These are phyloP conservation scores for Psettodes erumei DNA, from an alignment of 2,113 vertebrate genomes.

Conservation along the genomic window DNA sequence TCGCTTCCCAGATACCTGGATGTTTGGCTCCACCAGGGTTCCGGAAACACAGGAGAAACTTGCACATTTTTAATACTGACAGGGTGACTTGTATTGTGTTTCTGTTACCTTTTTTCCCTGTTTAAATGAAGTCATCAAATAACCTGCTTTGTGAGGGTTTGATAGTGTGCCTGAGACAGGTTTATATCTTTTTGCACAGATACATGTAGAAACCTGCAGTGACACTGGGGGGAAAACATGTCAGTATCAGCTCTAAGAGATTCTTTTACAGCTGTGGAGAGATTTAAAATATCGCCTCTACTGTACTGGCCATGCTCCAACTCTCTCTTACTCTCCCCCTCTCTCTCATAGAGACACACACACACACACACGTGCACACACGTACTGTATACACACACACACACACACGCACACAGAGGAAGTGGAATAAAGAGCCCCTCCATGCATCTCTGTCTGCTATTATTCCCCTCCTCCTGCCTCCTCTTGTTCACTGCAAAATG, in stretches of 20 bases:
- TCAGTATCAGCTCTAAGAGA: slow-evolving; percentile 21
- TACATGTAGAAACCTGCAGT: background rate
- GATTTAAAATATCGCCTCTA: slow-evolving; percentile 76
- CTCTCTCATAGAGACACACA: slow-evolving; percentile 40
- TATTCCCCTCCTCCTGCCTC: slow-evolving; percentile 55
- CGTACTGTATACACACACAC: slow-evolving; percentile 36
- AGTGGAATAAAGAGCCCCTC: slow-evolving; percentile 62
- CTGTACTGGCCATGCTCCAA: slow-evolving; percentile 78
- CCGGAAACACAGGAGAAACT: too few relatives aligned
- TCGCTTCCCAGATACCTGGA: background rate
- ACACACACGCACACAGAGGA: slow-evolving; percentile 46
- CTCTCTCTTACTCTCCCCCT: slow-evolving; percentile 53
- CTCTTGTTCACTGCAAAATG: slow-evolving; percentile 42
- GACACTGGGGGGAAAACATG: background rate
- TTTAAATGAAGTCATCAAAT: background rate
- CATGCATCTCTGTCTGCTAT: slow-evolving; percentile 66
- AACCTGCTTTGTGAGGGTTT: background rate
- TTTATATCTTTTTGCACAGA: background rate
- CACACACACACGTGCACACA: slow-evolving; percentile 28
- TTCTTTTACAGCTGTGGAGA: slow-evolving; percentile 53
- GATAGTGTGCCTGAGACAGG: background rate
- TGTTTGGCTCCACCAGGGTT: background rate
- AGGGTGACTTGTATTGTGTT: background rate
- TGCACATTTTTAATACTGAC: background rate
- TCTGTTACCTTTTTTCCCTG: background rate